Evolutionary conservation across 2,888 invertebrate species (phyloP).

Genomic region (Danaus chrysippus): DNA sequence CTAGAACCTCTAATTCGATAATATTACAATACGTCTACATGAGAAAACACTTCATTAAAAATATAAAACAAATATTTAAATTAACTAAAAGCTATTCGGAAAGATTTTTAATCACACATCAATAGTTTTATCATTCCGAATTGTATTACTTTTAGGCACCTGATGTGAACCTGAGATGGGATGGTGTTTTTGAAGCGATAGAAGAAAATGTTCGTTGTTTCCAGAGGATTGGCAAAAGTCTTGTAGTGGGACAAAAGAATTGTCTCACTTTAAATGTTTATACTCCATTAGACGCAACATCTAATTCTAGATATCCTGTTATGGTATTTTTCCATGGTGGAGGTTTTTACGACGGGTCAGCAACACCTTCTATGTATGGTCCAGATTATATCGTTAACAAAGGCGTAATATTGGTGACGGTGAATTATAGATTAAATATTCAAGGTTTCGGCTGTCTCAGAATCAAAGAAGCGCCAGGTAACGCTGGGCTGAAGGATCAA

Average conservation of each 20-base stretch:
- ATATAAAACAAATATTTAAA: neutral
- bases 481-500: conserved; percentile 62
- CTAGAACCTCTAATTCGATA: no score
- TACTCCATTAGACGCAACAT: conserved; percentile 44
- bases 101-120: no score
- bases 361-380: conserved; percentile 48
- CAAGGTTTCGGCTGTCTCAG: conserved; percentile 59
- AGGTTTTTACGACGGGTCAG: conserved; percentile 58
- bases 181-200: conserved; percentile 52
- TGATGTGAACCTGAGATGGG: conserved; percentile 57
- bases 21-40: no score
- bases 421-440: conserved; percentile 64
- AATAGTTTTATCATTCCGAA: neutral
- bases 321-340: conserved; percentile 70
- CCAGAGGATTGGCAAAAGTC: conserved; percentile 41
- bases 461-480: conserved; percentile 62
- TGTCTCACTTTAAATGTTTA: conserved; percentile 60
- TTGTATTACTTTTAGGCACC: conserved; percentile 50
- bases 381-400: conserved; percentile 56
- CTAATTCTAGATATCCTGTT: conserved; percentile 47
- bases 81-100: no score
- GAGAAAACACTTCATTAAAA: neutral
- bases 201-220: conserved; percentile 54
- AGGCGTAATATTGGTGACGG: conserved; percentile 56
- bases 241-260: conserved; percentile 46